Evolutionary conservation across 2,888 invertebrate genomes (phyloP), one percentile per base, ranked within the genome.

Genomic region (Sphaeridia pumilis): DNA sequence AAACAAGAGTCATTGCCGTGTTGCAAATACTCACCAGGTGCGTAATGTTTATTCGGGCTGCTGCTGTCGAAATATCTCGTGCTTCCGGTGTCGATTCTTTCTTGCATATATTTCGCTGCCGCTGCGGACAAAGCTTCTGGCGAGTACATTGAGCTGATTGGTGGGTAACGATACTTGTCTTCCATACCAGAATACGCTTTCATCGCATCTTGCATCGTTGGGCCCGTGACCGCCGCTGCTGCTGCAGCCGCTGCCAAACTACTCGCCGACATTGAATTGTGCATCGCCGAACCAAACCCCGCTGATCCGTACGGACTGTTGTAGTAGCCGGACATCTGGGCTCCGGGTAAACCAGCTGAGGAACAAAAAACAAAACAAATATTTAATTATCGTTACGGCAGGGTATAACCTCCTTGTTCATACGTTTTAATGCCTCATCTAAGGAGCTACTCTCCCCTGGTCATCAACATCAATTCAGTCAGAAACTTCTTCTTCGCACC

Each of bases 211-310:
- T 64, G 64, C 64, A 64, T 64, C 53, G 64, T 60, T 41, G 57
- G 61, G 41, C 57, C 58, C 42, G 50, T 58, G 46, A 59, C 60
- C 27, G 62, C 62, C 38, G 62, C 66, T 7, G 63, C 63, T 17
- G 64, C 63, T 22, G 63, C 67, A 36, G 56, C 72, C 12, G 63
- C 64, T 20, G 65, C 65, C 22, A 62, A 67, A 44, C 56, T 71
- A 41, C 61, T 61, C 44, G 61, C 61, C 50, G 59, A 57, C 52
- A 55, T 59, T 35, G 61, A 55, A 42, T 59, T 60, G 46, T 64
- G 62, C 61, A 63, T 63, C 35, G 59, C 59, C 21, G 60, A 60
- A 22, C 64, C 62, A 51, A 64, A 64, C 45, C 62, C 61, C 25
- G 58, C 60, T 14, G 56, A 55, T 35, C 61, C 62, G 42, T 62